Percentiles rank a stretch among this genome's conserved stretches.
Conservation (phyloP, 2,888 invertebrate genomes). For the Caenorhabditis virilis region DNA sequence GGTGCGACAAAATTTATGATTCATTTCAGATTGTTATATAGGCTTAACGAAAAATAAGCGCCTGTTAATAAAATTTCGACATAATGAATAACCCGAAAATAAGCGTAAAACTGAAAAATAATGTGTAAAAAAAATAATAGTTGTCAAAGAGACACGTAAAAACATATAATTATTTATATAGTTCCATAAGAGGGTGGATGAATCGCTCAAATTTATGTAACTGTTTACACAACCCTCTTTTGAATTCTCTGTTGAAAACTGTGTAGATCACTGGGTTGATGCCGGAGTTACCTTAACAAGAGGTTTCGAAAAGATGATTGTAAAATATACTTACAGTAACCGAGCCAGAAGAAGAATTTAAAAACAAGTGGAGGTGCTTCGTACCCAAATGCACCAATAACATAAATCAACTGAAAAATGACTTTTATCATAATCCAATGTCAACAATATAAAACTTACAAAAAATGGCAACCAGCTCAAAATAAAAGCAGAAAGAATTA, state of each 20-base stretch:
- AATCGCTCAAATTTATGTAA: constrained; percentile 50
- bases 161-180: constrained; percentile 25
- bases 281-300: constrained; percentile 62
- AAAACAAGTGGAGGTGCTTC: constrained; percentile 65
- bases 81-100: too few species aligned
- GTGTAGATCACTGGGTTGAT: constrained; percentile 67
- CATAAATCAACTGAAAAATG: constrained; percentile 71
- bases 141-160: not conserved
- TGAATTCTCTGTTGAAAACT: constrained; percentile 68
- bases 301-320: not conserved
- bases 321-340: constrained; percentile 81
- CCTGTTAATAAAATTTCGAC: too few species aligned
- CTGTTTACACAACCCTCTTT: constrained; percentile 66
- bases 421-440: too few species aligned
- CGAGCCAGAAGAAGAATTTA: constrained; percentile 79
- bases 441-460: constrained; percentile 68
- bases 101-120: too few species aligned
- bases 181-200: constrained; percentile 35
- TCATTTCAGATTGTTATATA: too few species aligned
- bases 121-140: too few species aligned
- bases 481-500: constrained; percentile 98
- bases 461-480: constrained; percentile 98
- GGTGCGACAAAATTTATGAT: too few species aligned
- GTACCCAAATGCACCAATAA: constrained; percentile 70
- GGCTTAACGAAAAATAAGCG: too few species aligned